Base-by-base conservation (phyloP, 2,113 vertebrate genomes). In the Chloropsis cyanopogon region DNA sequence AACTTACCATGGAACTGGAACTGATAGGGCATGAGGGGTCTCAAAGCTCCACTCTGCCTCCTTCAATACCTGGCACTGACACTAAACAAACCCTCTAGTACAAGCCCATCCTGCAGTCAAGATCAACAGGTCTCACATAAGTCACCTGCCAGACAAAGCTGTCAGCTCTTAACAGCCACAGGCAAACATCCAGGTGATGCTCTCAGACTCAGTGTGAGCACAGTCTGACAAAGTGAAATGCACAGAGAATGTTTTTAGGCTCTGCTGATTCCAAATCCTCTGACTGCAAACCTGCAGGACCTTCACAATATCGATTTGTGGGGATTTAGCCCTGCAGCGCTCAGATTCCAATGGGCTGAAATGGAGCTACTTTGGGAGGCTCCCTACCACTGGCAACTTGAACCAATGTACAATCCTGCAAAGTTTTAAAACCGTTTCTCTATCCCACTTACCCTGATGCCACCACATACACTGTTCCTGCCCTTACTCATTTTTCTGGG, bases 11-110 rank as follows among this genome's bases (percentile, higher is more conserved):
- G 21, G 69, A 79, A 52, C 20, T 59, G 46, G 41, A 84, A 60
- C 39, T 26, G 35, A 70, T 0, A 3, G 24, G 25, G 37, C 61
- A 41, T 0, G 3, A 80, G 28, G 8, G 8, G 16, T 50, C 56
- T 79, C 69, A 60, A 33, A 72, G 26, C 49, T 66, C 59, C 50
- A 9, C 57, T 72, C 66, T 72, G 56, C 28, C 81, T 68, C 65
- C 37, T 52, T 54, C 49, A 41, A 11, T 5, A 64, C 10, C 52
- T 77, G 53, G 18, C 68, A 60, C 65, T 69, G 54, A 64, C 49
- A 64, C 18, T 3, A 44, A 41, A 12, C 2, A 44, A 49, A 17
- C 11, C 23, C 56, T 76, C 41, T 15, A 21, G 42, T 71, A 72
- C 75, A 76, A 91, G 39, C 39, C 35, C n/a, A 60, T n/a, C 61